Evolutionary conservation across 2,888 invertebrate genomes (phyloP), one percentile per base, ranked within the genome.

Genomic region (Perizoma flavofasciatum): DNA sequence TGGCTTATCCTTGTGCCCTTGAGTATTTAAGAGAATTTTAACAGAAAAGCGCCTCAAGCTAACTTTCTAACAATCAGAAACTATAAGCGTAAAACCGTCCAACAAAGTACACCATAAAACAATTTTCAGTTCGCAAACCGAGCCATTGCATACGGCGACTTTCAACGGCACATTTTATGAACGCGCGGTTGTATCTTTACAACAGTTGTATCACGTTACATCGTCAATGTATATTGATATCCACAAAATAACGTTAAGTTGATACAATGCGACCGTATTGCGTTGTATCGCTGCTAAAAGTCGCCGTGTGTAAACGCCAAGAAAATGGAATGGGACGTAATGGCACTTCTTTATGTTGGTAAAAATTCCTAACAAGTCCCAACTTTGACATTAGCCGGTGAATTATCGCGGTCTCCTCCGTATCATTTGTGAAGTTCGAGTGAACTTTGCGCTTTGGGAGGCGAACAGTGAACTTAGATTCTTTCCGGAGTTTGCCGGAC

Each of bases 311-410:
- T 35, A 44, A 52, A 33, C 11, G 35, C 11, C 43, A 75, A 72
- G 76, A 71, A 78, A 69, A 79, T 74, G 74, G 74, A 72, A 77
- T 75, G 73, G 75, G 75, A 77, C 80, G 80, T 84, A 83, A 86
- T 79, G 78, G 79, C 76, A 79, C 76, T 85, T 81, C 75, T 81
- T 85, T 79, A 78, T 78, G 81, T 82, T 78, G 80, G 79, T 83
- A 85, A 87, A 87, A 88, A 84, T 85, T 69, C 84, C 83, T 74
- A 85, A 85, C 83, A 88, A 88, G 76, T 84, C 78, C 82, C 80
- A 89, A 89, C 86, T 89, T 88, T 84, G 84, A 85, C 89, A 88
- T 88, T 88, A 88, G 85, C 82, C 78, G 77, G 86, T 89, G 86
- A 90, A 88, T 89, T 89, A 90, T 89, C 83, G 83, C 82, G 81